Conservation (phyloP, 2,888 invertebrate genomes). For the Drosophila dives region DNA sequence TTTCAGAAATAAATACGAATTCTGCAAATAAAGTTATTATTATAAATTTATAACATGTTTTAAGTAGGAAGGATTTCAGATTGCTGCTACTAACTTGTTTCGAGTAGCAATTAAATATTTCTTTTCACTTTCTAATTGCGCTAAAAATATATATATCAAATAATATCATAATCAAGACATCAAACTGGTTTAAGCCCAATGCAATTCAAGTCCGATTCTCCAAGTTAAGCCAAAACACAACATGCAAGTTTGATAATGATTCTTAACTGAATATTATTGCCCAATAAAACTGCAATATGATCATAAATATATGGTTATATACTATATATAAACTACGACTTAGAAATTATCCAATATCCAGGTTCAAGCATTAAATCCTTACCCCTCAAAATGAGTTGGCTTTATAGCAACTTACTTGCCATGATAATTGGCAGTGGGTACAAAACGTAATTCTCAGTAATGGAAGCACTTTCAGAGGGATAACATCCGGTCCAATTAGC, state of each 20-base stretch:
- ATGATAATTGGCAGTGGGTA: neutral
- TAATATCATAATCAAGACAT: neutral
- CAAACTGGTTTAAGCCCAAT: neutral
- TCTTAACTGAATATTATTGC: neutral
- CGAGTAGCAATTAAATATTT: fast-evolving
- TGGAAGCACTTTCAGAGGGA: conserved; percentile 1
- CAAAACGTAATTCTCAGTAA: neutral
- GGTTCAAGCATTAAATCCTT: neutral
- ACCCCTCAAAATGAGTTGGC: neutral
- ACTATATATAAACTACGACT: neutral
- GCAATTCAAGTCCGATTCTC: neutral
- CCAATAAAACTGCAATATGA: neutral
- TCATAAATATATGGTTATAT: neutral
- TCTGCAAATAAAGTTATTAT: neutral
- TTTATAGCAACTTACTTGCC: neutral
- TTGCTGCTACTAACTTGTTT: neutral
- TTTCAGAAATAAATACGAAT: too few relatives aligned
- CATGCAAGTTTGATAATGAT: neutral
- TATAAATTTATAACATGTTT: neutral
- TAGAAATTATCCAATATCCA: neutral
- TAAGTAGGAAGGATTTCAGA: neutral
- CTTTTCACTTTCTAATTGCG: neutral
- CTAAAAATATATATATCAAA: neutral
- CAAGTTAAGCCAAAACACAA: neutral
- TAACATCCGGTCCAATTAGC: conserved; percentile 26